A percentile compares a stretch with the other conserved stretches of the same genome.
Conservation (phyloP, 2,888 invertebrate species). For the Alloscopus bannaensis region DNA sequence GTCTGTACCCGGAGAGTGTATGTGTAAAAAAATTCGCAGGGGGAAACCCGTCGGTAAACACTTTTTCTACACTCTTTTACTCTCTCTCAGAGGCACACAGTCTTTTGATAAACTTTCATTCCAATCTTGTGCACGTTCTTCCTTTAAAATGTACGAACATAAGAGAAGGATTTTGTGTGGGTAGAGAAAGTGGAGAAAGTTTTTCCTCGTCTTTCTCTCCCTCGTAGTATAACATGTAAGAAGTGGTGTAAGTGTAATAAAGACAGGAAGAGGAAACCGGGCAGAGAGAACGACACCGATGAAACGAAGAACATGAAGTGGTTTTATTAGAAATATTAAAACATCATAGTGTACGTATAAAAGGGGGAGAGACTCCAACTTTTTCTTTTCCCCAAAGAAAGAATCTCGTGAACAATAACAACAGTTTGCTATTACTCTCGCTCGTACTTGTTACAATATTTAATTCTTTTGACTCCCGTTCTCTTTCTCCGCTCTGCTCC, state of each 20-base stretch:
- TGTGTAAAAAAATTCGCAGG: slow-evolving; percentile 54
- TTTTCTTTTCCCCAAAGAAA: too few relatives aligned
- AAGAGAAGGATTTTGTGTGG: not conserved
- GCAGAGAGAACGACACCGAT: not conserved
- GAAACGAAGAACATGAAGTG: not conserved
- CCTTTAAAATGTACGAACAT: not conserved
- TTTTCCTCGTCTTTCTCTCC: too few relatives aligned
- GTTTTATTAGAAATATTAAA: not conserved
- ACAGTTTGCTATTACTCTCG: slow-evolving; percentile 4
- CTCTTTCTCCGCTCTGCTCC: not conserved
- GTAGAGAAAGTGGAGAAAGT: too few relatives aligned
- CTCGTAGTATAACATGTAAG: too few relatives aligned
- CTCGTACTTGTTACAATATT: not conserved
- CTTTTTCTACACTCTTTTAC: slow-evolving; percentile 88
- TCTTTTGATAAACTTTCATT: slow-evolving; percentile 23
- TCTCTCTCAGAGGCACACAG: too few relatives aligned
- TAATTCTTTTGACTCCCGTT: not conserved
- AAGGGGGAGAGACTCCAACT: not conserved
- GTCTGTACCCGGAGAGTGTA: slow-evolving; percentile 36
- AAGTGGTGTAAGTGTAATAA: not conserved
- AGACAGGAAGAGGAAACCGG: not conserved
- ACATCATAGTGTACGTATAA: not conserved
- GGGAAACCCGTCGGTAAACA: slow-evolving; percentile 75
- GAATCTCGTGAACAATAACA: too few relatives aligned
- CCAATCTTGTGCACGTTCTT: slow-evolving; percentile 5